phyloP scores from a whole-genome alignment of 2,888 invertebrate genomes.

The Eupithecia tripunctaria region DNA sequence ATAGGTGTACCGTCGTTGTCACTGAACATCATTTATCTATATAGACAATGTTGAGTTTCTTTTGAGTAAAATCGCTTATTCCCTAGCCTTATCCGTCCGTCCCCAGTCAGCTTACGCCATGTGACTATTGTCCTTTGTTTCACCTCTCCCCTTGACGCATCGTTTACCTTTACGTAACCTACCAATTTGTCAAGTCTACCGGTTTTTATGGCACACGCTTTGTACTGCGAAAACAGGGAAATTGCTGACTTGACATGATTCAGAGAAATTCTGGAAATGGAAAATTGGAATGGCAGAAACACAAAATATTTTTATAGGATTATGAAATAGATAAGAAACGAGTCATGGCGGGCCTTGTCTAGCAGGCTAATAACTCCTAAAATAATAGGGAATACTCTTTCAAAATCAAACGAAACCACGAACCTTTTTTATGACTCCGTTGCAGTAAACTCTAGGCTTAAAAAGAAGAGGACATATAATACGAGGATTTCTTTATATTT shows the following conservation, averaged over 20 bases:
- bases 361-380: neutral
- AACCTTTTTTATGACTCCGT: neutral
- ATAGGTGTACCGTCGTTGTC: neutral
- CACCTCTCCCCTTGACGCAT: slow-evolving; percentile 56
- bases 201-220: slow-evolving; percentile 39
- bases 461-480: no score
- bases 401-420: neutral
- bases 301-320: neutral
- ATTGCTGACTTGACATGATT: slow-evolving; percentile 32
- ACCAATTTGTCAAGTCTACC: slow-evolving; percentile 44
- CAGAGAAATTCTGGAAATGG: slow-evolving; percentile 20
- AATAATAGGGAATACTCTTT: neutral
- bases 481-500: no score
- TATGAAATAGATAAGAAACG: neutral
- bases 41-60: neutral
- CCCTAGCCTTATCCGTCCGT: slow-evolving; percentile 11
- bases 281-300: slow-evolving; percentile 16
- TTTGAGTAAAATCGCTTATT: neutral
- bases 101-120: slow-evolving; percentile 31
- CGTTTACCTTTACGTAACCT: slow-evolving; percentile 52
- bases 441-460: no score
- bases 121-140: slow-evolving; percentile 55
- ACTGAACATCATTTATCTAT: no score
- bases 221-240: slow-evolving; percentile 27
- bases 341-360: neutral